phyloP scores from a whole-genome alignment of 2,113 vertebrate species.

The Mugil cephalus region DNA sequence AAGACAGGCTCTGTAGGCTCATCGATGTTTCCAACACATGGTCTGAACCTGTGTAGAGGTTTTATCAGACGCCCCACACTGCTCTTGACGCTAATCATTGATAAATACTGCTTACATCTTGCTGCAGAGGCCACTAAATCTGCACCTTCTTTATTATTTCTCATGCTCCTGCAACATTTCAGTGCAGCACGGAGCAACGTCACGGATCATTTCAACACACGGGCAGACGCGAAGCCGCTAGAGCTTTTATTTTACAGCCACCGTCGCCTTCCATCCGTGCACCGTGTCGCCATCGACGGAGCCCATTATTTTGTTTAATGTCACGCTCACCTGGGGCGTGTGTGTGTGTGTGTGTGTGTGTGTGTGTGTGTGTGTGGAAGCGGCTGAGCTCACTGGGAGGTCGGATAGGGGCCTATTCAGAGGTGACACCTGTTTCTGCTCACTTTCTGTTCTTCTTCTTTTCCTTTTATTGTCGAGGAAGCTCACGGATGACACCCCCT shows the following conservation, averaged over 20 bases:
- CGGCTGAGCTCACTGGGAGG: slow-evolving; percentile 36
- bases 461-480: background rate
- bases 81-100: too few species aligned
- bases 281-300: slow-evolving; percentile 32
- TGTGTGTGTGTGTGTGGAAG: too few species aligned
- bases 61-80: too few species aligned
- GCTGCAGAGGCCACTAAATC: slow-evolving; percentile 20
- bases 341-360: too few species aligned
- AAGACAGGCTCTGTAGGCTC: too few species aligned
- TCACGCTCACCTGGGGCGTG: slow-evolving; percentile 29
- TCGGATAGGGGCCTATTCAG: slow-evolving; percentile 29
- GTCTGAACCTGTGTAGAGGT: too few species aligned
- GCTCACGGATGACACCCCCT: slow-evolving; percentile 29
- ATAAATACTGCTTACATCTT: background rate
- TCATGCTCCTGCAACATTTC: slow-evolving; percentile 33
- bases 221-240: slow-evolving; percentile 49
- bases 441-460: background rate
- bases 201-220: slow-evolving; percentile 49
- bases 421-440: slow-evolving; percentile 66
- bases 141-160: slow-evolving; percentile 8
- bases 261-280: background rate
- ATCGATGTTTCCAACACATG: too few species aligned
- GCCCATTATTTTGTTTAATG: slow-evolving; percentile 58
- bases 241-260: slow-evolving; percentile 58
- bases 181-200: slow-evolving; percentile 35